These are phyloP conservation scores for Lonchura striata DNA, from an alignment of 2,113 vertebrate genomes.

Conservation along the genomic window DNA sequence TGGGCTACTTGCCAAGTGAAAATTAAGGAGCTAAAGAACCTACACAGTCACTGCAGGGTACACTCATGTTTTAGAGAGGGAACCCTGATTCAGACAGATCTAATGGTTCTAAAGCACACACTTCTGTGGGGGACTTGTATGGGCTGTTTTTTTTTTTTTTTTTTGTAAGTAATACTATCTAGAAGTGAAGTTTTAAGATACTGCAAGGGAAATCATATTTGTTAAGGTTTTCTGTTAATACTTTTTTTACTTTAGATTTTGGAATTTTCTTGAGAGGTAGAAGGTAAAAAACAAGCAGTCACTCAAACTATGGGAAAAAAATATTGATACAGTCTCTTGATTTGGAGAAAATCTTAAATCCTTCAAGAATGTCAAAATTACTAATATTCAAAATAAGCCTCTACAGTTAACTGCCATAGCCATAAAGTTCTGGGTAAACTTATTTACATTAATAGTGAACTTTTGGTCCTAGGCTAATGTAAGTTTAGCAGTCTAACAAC, in stretches of 20 bases:
- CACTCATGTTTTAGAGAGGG: conserved; percentile 22
- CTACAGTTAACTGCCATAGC: background rate
- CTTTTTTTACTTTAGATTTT: background rate
- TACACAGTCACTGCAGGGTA: conserved; percentile 26
- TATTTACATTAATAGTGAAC: background rate
- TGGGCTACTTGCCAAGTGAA: conserved; percentile 54
- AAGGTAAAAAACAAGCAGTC: background rate
- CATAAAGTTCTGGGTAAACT: background rate
- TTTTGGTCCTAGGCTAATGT: background rate
- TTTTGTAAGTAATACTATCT: background rate
- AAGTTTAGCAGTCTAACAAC: background rate
- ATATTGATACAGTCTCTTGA: background rate
- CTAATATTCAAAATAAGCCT: background rate
- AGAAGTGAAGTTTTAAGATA: background rate
- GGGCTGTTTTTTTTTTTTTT: too few species aligned
- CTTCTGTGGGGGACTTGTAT: background rate
- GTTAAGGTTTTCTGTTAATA: background rate
- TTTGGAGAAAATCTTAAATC: background rate
- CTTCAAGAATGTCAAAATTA: background rate
- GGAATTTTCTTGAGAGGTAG: background rate
- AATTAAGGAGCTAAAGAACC: conserved; percentile 54
- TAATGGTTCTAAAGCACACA: background rate
- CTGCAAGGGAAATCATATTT: background rate
- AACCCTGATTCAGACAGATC: background rate
- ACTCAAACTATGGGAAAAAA: background rate